Evolutionary conservation across 1,140 invertebrate species (phyloP).

Genomic region (Eriosoma lanigerum): DNA sequence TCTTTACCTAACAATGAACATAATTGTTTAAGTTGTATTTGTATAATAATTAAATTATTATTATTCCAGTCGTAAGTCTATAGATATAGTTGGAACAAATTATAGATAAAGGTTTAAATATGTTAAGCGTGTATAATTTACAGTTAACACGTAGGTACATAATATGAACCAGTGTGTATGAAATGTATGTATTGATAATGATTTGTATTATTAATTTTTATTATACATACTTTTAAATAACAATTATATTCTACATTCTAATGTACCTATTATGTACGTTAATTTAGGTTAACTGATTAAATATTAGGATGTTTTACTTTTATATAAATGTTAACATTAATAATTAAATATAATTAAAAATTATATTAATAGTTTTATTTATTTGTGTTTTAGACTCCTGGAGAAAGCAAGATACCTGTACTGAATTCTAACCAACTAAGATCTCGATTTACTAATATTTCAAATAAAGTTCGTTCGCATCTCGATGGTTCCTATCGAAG

Average conservation of each 20-base stretch:
- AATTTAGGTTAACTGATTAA: too few relatives aligned
- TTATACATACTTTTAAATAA: background rate
- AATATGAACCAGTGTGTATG: background rate
- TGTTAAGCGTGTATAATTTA: background rate
- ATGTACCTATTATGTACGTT: too few relatives aligned
- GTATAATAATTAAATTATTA: background rate
- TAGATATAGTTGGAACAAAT: background rate
- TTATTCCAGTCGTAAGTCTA: background rate
- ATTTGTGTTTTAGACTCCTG: conserved; percentile 55
- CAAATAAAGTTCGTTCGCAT: conserved; percentile 56
- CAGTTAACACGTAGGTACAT: background rate
- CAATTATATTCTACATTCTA: background rate
- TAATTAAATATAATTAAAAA: too few relatives aligned
- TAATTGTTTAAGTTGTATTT: background rate
- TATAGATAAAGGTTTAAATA: background rate
- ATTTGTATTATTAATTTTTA: background rate
- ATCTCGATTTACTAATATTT: conserved; percentile 55
- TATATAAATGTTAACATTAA: background rate
- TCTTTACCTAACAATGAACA: background rate
- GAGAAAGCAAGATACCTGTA: conserved; percentile 58
- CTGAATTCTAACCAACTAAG: conserved; percentile 54
- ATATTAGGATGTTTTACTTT: background rate
- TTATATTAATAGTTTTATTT: background rate
- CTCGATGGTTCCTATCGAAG: conserved; percentile 53
- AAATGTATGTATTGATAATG: background rate